Evolutionary conservation across 2,888 invertebrate species (phyloP).

Genomic region (Aphodius sticticus): DNA sequence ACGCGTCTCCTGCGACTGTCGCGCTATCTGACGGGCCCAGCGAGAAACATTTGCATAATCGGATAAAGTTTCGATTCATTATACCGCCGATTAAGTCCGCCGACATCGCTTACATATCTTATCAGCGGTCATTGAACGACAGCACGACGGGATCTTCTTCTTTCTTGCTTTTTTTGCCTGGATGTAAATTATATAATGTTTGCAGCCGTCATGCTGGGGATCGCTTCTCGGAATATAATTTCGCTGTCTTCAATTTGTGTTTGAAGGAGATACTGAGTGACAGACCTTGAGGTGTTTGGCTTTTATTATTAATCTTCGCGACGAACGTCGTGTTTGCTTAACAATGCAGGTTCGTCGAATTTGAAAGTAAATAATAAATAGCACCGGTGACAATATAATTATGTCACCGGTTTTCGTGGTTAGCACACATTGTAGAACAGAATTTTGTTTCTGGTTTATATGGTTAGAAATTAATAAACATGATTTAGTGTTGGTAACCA

Average conservation of each 20-base stretch:
- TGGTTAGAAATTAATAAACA: too few species aligned
- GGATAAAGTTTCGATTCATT: constrained; percentile 58
- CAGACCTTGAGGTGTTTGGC: neutral
- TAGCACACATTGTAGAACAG: too few species aligned
- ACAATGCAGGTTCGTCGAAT: too few species aligned
- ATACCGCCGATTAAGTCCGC: constrained; percentile 55
- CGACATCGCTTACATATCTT: constrained; percentile 13
- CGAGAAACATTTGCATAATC: constrained; percentile 59
- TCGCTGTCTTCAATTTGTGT: neutral
- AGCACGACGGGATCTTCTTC: neutral
- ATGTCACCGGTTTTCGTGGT: too few species aligned
- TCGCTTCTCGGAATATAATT: neutral
- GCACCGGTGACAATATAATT: too few species aligned
- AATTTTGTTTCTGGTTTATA: too few species aligned
- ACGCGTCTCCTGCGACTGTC: constrained; percentile 30
- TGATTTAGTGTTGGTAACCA: too few species aligned
- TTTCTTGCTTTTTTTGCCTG: neutral
- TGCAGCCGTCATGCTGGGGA: neutral
- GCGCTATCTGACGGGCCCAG: constrained; percentile 57
- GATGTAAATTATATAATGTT: neutral
- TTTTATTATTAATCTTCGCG: neutral
- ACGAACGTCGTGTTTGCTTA: neutral
- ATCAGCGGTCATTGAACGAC: constrained; percentile 4
- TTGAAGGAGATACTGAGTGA: neutral
- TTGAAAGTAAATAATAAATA: too few species aligned